Evolutionary conservation across 2,113 vertebrate species (phyloP), one percentile per base, ranked within the genome.

Genomic region (Coreoperca whiteheadi): DNA sequence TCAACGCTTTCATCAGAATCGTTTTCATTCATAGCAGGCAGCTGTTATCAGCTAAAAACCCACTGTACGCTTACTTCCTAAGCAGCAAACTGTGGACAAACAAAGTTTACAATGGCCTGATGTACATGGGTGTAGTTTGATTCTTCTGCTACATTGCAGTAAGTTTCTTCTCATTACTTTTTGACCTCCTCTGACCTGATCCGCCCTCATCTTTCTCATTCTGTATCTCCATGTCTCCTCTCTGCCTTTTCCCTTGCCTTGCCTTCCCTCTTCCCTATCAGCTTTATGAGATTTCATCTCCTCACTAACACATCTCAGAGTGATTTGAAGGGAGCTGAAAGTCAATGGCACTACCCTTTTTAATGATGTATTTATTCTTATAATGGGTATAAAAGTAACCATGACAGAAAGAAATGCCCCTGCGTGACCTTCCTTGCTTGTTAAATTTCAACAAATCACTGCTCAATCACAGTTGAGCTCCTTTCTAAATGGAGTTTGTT

Each of bases 391-490:
- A 32, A 53, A 66, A 68, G 53, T 54, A 54, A 57, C 43, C 50
- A 60, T 75, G 28, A 86, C 69, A 66, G 12, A 82, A 12, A 86
- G 59, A 76, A 74, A 53, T 46, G 25, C 48, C 77, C 57, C 56
- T 4, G 2, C n/a, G 5, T 70, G 68, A 78, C 48, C 23, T 68
- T 46, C 7, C 30, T 20, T 21, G 73, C 78, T 89, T 79, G 69
- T 86, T 92, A 81, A 75, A 87, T 85, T 89, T 88, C 23, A 74
- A 70, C 72, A 86, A 79, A 64, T 80, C 71, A 75, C 73, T 75
- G 87, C 64, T 80, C 82, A 74, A 28, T 76, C 69, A 46, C 68
- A 48, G 51, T 63, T 61, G 74, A 77, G 8, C 63, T 59, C 21
- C 51, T 57, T 69, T 79, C 20, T 63, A 20, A 53, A 77, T 54